A percentile compares a stretch with the other conserved stretches of the same genome.
Evolutionary conservation across 2,113 vertebrate genomes (phyloP).

Genomic region (Poeciliopsis retropinna): DNA sequence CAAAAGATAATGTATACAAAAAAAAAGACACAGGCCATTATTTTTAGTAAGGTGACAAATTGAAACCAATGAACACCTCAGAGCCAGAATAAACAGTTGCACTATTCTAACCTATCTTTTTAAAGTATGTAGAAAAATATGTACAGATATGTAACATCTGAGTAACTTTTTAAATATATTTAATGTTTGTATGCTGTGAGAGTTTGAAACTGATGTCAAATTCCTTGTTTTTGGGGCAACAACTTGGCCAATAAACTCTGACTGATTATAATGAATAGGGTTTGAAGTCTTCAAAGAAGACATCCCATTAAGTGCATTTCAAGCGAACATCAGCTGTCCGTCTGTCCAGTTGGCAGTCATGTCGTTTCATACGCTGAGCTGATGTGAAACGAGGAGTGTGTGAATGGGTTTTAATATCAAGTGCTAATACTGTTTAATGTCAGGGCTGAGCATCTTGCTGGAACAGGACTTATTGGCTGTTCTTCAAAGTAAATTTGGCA

Average conservation of each 20-base stretch:
- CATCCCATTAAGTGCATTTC: not conserved
- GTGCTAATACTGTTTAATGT: constrained; percentile 48
- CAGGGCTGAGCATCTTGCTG: constrained; percentile 1
- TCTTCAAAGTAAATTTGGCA: not conserved
- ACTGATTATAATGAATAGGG: not conserved
- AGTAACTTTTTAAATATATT: not conserved
- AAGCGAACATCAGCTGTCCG: not conserved
- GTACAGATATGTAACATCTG: no score
- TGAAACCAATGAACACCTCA: no score
- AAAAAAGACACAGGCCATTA: no score
- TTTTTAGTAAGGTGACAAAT: no score
- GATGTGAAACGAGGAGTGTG: constrained; percentile 33
- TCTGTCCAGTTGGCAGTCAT: constrained; percentile 5
- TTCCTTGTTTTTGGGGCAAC: not conserved
- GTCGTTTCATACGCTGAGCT: constrained; percentile 36
- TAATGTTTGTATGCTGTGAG: not conserved
- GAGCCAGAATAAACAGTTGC: no score
- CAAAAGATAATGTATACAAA: no score
- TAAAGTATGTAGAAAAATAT: no score
- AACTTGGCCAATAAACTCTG: not conserved
- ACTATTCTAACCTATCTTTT: no score
- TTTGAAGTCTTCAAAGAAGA: not conserved
- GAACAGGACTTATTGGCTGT: constrained; percentile 18
- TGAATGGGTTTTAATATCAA: constrained; percentile 39
- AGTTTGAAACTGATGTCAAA: not conserved